Evolutionary conservation across 2,113 vertebrate species (phyloP), one percentile per base, ranked within the genome.

Genomic region (Tetrax tetrax): DNA sequence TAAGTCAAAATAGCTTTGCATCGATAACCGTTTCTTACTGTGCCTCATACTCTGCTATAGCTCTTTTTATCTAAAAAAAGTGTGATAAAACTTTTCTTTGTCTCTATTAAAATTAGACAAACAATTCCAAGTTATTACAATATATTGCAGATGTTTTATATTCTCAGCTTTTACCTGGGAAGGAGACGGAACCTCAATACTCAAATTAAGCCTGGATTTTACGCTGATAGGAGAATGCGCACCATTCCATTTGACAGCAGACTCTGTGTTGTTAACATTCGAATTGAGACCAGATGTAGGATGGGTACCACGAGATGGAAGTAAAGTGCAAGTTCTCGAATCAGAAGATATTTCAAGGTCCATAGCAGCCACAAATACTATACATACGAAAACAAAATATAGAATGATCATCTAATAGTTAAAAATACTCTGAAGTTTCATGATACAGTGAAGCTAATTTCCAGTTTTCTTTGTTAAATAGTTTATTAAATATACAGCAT

Each of bases 111-210:
- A 60, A 7, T 47, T 57, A 95, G 38, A 72, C 10, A 63, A 47
- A 45, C 41, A 63, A 56, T 38, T 9, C 8, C 47, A 75, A 71
- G 14, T 18, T 65, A 83, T 12, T 78, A 59, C 27, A 89, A 68
- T 31, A 50, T 6, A 70, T 2, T 41, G 53, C 56, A 91, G 33
- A 37, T 57, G 3, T 59, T 65, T 76, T 23, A 57, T 20, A 83
- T 29, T 83, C 82, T 65, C 50, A 66, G 45, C n/a, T 80, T 87
- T 95, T 97, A 99, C 99, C 99, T 99, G 99, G 79, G 99, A 99
- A 80, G 99, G 98, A 17, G 99, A 99, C 1, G 99, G 99, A 83
- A 99, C 98, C 95, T 99, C 99, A 89, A 99, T 99, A 80, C 98
- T 99, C 60, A 99, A 83, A 97, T 99, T 99, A 69, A 99, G 98